These are phyloP conservation scores for Tanaodytes sp. DNA, from an alignment of 2,888 invertebrate species.

Conservation along the genomic window DNA sequence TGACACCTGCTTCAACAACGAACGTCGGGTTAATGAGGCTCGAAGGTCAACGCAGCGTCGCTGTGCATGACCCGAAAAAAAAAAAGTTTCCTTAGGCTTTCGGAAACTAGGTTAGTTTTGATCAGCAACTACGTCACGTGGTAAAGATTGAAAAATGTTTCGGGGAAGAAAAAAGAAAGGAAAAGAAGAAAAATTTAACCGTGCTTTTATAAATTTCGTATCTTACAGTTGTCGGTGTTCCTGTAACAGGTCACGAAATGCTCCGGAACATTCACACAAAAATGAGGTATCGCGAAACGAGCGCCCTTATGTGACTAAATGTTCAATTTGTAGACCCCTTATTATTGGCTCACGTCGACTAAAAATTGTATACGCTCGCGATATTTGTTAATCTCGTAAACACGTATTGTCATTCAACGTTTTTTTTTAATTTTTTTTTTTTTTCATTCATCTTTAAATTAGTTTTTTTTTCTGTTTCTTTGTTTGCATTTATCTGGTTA, in stretches of 20 bases:
- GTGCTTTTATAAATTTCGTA: no score
- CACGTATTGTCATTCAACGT: conserved; percentile 70
- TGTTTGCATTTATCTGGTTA: conserved; percentile 61
- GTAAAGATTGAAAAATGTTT: no score
- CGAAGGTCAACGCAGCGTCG: no score
- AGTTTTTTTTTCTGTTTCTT: conserved; percentile 10
- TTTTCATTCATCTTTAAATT: conserved; percentile 30
- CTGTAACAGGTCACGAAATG: conserved; percentile 12
- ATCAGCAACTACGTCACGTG: no score
- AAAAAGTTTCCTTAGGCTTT: no score
- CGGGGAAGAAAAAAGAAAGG: no score
- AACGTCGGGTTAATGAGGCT: no score
- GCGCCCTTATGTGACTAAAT: conserved; percentile 48
- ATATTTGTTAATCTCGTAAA: conserved; percentile 59
- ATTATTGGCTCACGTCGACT: conserved; percentile 47
- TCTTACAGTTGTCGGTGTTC: conserved; percentile 18
- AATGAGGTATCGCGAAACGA: conserved; percentile 46
- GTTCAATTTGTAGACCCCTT: conserved; percentile 37
- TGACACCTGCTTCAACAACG: no score
- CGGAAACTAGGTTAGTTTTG: no score
- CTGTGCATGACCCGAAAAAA: no score
- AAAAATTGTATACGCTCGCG: conserved; percentile 52
- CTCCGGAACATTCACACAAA: conserved; percentile 35
- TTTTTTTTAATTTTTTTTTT: conserved; percentile 52
- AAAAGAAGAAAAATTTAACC: no score